These are phyloP conservation scores for Synanceia verrucosa DNA, from an alignment of 2,797 vertebrate species.

Conservation along the genomic window DNA sequence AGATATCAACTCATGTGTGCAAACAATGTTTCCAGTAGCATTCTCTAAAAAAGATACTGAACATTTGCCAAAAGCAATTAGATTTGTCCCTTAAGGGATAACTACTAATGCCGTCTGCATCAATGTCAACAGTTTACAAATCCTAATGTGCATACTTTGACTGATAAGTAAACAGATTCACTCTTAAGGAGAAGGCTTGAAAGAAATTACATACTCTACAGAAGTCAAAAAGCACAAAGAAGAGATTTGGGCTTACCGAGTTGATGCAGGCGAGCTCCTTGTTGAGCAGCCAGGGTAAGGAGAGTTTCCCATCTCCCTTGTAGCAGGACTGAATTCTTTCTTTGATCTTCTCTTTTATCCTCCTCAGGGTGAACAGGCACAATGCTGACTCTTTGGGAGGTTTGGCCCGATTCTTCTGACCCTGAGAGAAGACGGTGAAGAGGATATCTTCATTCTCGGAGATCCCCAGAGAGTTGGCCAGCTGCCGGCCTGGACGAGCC, in stretches of 20 bases:
- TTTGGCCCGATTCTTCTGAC: slow-evolving; percentile 97
- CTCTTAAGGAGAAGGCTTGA: not conserved
- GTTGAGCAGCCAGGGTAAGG: slow-evolving; percentile 97
- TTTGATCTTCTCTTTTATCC: slow-evolving; percentile 98
- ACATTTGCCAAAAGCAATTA: not conserved
- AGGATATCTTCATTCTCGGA: slow-evolving; percentile 93
- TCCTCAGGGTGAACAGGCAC: slow-evolving; percentile 95
- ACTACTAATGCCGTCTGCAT: not conserved
- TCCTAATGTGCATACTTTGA: not conserved
- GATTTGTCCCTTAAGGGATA: not conserved
- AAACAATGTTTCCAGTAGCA: not conserved
- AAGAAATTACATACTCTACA: not conserved
- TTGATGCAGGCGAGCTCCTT: slow-evolving; percentile 99
- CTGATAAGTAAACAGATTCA: not conserved
- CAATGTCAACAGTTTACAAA: not conserved
- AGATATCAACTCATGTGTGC: not conserved
- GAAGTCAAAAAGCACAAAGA: not conserved
- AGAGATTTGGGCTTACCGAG: slow-evolving; percentile 86
- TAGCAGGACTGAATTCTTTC: slow-evolving; percentile 98
- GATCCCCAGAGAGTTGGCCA: slow-evolving; percentile 91
- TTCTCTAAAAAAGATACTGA: not conserved
- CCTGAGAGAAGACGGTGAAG: slow-evolving; percentile 97
- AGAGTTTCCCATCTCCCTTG: slow-evolving; percentile 95
- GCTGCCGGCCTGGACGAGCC: slow-evolving; percentile 89
- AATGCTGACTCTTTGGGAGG: slow-evolving; percentile 97